Base-by-base conservation (phyloP, 2,797 vertebrate species). In the Pteropus rufus region DNA sequence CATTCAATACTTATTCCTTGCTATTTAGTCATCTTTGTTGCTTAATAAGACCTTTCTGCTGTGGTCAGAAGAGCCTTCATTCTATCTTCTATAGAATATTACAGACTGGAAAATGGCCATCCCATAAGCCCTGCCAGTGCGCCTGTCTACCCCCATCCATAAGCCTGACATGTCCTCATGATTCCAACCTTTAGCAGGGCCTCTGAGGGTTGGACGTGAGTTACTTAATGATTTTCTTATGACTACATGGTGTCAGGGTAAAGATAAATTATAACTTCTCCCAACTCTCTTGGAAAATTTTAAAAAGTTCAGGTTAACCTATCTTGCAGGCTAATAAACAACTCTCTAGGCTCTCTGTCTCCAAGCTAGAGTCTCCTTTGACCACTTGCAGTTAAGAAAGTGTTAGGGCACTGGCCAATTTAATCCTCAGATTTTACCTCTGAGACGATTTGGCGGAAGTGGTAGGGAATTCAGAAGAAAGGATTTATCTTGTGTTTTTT, bases 401-500 rank as follows among this genome's bases (percentile, higher is more conserved):
- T 58, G 3, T 79, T 49, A 92, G 24, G 10, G 29, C 29, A 41
- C 16, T 58, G 65, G 60, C 10, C 41, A 90, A 18, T 46, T 64
- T 75, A 60, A 84, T 60, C 18, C n/a, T 67, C 23, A 64, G 44
- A 44, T 19, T 29, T 92, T 85, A 52, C 41, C 41, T 76, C 62
- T 73, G 44, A 65, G 92, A 70, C 16, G 69, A 73, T 84, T 76
- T 76, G 79, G 39, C 95, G 41, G 86, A 94, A 56, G 19, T 62
- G 5, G 41, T 79, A 49, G 10, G 12, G 58, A 56, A 46, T 44
- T 16, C 1, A 67, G 41, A 70, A 72, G 29, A 39, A 89, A 39
- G 9, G 6, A 34, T 81, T 85, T 85, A 89, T 95, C 83, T 90
- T 85, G 11, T 94, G 26, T 70, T 79, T 94, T 93, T 93, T 69